These are phyloP conservation scores for Argyra leucocephala DNA, from an alignment of 2,888 invertebrate genomes.

Conservation along the genomic window DNA sequence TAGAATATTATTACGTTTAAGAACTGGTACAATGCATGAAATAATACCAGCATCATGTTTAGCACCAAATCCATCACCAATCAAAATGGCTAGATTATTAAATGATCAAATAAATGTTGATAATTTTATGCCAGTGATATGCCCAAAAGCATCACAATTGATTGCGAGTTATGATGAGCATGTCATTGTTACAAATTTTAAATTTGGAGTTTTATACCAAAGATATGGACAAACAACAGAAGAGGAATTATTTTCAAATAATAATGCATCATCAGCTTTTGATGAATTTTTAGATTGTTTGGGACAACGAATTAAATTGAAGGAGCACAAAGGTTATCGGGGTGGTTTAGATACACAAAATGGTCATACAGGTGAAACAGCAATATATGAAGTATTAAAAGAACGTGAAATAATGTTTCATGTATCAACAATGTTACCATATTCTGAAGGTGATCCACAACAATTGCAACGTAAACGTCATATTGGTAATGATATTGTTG, in stretches of 20 bases:
- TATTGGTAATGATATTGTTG: slow-evolving; percentile 91
- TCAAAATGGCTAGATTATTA: slow-evolving; percentile 74
- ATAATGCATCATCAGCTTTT: slow-evolving; percentile 70
- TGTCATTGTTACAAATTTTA: slow-evolving; percentile 82
- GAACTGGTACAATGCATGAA: slow-evolving; percentile 76
- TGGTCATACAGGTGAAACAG: slow-evolving; percentile 85
- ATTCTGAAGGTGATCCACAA: slow-evolving; percentile 84
- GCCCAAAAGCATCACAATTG: slow-evolving; percentile 75
- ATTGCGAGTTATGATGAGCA: slow-evolving; percentile 90
- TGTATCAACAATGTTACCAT: slow-evolving; percentile 85
- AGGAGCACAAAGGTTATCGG: slow-evolving; percentile 81
- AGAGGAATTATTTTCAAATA: slow-evolving; percentile 85
- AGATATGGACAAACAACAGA: slow-evolving; percentile 82
- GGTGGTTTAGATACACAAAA: slow-evolving; percentile 89
- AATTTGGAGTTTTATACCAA: slow-evolving; percentile 90
- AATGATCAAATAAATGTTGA: slow-evolving; percentile 75
- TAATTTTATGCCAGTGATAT: slow-evolving; percentile 68
- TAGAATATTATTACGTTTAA: slow-evolving; percentile 69
- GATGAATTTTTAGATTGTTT: slow-evolving; percentile 80
- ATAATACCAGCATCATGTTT: slow-evolving; percentile 67
- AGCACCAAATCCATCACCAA: slow-evolving; percentile 59
- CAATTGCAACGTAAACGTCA: slow-evolving; percentile 89
- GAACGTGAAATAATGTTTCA: slow-evolving; percentile 91
- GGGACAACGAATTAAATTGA: slow-evolving; percentile 72
- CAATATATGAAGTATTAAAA: slow-evolving; percentile 77